Evolutionary conservation across 1,140 invertebrate genomes (phyloP).

Genomic region (Caerostris darwini): DNA sequence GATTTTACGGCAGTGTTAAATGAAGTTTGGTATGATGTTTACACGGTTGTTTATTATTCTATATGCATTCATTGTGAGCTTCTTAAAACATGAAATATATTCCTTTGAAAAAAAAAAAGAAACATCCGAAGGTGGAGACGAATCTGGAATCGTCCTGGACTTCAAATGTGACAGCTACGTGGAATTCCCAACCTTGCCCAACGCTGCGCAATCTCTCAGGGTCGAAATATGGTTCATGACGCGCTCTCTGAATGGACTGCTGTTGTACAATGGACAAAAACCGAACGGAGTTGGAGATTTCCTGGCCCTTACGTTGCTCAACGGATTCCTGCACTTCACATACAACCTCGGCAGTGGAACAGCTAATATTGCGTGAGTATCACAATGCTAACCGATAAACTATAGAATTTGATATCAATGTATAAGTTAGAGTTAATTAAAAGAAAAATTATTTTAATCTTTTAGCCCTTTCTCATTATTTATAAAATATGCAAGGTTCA

Average conservation of each 20-base stretch:
- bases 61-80: background rate
- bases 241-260: constrained; percentile 89
- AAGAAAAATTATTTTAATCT: too few relatives aligned
- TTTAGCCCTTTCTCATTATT: too few relatives aligned
- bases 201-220: constrained; percentile 88
- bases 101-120: constrained; percentile 74
- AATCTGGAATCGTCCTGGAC: constrained; percentile 80
- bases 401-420: background rate
- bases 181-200: constrained; percentile 88
- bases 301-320: constrained; percentile 90
- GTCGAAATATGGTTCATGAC: constrained; percentile 94
- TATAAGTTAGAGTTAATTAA: too few relatives aligned
- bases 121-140: constrained; percentile 50
- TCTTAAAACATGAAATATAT: background rate
- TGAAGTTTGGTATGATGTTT: background rate
- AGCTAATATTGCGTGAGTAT: constrained; percentile 90
- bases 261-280: constrained; percentile 91
- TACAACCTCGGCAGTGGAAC: constrained; percentile 94
- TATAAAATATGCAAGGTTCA: too few relatives aligned
- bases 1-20: background rate
- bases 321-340: constrained; percentile 90
- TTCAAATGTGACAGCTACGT: constrained; percentile 89
- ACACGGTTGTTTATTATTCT: background rate
- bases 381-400: background rate
- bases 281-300: constrained; percentile 88